A percentile compares a stretch with the other conserved stretches of the same genome.
These are phyloP conservation scores for Strix aluco DNA, from an alignment of 2,113 vertebrate species.

Conservation along the genomic window DNA sequence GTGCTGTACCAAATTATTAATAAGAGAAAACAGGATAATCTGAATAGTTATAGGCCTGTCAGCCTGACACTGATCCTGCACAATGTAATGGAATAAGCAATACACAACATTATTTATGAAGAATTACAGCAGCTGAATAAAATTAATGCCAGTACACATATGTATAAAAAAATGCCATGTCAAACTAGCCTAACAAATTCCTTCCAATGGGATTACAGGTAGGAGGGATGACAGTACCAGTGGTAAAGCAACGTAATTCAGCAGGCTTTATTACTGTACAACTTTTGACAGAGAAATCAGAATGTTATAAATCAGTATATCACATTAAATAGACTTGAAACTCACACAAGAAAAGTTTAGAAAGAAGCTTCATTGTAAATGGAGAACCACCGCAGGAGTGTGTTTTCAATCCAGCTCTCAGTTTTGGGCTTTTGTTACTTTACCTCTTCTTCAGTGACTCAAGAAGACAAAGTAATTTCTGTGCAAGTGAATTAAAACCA, in stretches of 20 bases:
- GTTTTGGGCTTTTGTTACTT: neutral
- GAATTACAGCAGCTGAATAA: neutral
- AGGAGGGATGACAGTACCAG: neutral
- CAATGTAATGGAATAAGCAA: neutral
- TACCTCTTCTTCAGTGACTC: neutral
- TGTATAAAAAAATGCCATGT: neutral
- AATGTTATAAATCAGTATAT: fast-evolving
- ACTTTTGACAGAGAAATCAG: neutral
- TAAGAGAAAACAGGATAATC: neutral
- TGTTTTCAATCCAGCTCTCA: neutral
- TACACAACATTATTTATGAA: neutral
- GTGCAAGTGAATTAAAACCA: neutral
- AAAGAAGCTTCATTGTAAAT: neutral
- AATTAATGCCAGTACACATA: neutral
- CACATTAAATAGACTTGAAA: too few species aligned
- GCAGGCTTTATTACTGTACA: too few species aligned
- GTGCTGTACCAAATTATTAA: neutral
- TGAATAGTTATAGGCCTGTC: neutral
- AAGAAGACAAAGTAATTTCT: neutral
- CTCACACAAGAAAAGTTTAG: fast-evolving
- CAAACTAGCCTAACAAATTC: neutral
- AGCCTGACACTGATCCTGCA: neutral
- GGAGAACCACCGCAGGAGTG: fast-evolving
- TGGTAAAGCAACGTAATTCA: too few species aligned
- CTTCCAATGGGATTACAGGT: neutral